Conservation (phyloP, 2,888 invertebrate genomes). For the Abrostola tripartita region DNA sequence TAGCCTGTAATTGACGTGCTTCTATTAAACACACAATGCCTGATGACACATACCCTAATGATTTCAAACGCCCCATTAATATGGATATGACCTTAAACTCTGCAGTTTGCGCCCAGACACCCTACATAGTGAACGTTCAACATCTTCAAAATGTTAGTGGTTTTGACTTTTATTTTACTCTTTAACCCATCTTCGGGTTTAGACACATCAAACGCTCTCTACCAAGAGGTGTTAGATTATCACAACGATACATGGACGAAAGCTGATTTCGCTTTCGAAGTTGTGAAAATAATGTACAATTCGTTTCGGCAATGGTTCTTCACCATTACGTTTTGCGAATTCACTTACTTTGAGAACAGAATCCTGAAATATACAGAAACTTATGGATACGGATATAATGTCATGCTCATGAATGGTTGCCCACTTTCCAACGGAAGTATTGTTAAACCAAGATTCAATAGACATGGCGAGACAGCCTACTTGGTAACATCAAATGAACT, state of each 20-base stretch:
- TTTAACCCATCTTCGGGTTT: slow-evolving; percentile 53
- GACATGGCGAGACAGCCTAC: slow-evolving; percentile 80
- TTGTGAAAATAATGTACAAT: slow-evolving; percentile 78
- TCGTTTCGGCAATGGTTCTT: slow-evolving; percentile 82
- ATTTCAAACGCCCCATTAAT: slow-evolving; percentile 65
- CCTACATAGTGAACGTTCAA: slow-evolving; percentile 52
- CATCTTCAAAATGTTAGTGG: slow-evolving; percentile 61
- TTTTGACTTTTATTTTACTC: slow-evolving; percentile 57
- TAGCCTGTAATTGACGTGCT: slow-evolving; percentile 81
- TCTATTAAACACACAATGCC: slow-evolving; percentile 72
- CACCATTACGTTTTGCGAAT: slow-evolving; percentile 82
- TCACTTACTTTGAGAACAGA: slow-evolving; percentile 83
- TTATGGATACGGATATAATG: slow-evolving; percentile 77
- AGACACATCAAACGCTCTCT: slow-evolving; percentile 60
- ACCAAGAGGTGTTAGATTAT: slow-evolving; percentile 71
- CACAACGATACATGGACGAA: slow-evolving; percentile 70
- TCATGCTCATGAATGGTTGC: slow-evolving; percentile 80
- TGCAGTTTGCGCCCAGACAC: slow-evolving; percentile 62
- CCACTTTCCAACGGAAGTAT: slow-evolving; percentile 68
- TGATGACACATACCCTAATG: slow-evolving; percentile 75
- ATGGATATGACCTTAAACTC: slow-evolving; percentile 66
- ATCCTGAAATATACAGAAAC: slow-evolving; percentile 81
- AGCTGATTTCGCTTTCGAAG: slow-evolving; percentile 74
- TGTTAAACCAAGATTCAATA: slow-evolving; percentile 77
- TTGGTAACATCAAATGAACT: slow-evolving; percentile 76